These are phyloP conservation scores for Champsocephalus esox DNA, from an alignment of 2,797 vertebrate species.

Conservation along the genomic window DNA sequence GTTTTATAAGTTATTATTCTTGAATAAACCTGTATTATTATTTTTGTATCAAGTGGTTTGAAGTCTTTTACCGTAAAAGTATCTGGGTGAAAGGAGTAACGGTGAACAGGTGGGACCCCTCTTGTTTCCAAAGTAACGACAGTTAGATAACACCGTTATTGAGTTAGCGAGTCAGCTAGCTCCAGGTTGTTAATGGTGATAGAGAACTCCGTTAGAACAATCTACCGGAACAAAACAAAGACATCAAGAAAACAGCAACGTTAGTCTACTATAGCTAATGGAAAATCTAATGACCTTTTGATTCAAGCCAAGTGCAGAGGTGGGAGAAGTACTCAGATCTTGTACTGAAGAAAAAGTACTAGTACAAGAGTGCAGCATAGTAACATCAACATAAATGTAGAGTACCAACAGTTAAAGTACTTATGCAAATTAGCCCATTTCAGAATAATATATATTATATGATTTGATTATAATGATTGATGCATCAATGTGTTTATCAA, in stretches of 20 bases:
- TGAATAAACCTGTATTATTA: not conserved
- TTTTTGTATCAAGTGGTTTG: not conserved
- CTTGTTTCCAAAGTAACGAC: not conserved
- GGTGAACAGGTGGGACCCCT: constrained; percentile 44
- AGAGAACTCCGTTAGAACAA: not conserved
- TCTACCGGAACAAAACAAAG: not conserved
- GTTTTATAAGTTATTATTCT: fast-evolving
- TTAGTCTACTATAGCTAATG: not conserved
- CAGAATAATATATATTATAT: not conserved
- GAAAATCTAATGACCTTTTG: not conserved
- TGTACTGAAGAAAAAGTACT: not conserved
- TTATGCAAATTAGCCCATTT: not conserved
- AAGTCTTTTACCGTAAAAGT: not conserved
- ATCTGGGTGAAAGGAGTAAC: not conserved
- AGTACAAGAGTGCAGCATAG: not conserved
- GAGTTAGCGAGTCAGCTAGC: not conserved
- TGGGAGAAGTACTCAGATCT: not conserved
- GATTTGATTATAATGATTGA: not conserved
- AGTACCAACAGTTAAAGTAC: not conserved
- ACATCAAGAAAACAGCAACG: fast-evolving
- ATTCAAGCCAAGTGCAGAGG: not conserved
- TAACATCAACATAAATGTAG: not conserved
- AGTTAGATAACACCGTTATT: not conserved
- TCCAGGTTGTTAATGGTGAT: not conserved
- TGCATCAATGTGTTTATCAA: not conserved